Conservation (phyloP, 2,888 invertebrate species). For the Nematopogon swammerdamellus region DNA sequence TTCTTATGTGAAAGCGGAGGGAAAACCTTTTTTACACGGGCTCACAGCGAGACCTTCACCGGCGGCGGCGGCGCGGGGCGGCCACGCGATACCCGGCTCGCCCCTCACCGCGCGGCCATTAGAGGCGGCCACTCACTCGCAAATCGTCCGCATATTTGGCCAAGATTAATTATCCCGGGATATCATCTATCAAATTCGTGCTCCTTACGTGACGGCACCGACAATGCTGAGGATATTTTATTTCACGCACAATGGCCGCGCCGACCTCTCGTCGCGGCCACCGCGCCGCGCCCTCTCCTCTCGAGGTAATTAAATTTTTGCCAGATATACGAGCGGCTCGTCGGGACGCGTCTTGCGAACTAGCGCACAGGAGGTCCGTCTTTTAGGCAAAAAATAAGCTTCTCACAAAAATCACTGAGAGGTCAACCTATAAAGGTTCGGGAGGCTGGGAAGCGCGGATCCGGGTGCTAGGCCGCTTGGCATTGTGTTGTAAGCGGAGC, state of each 20-base stretch:
- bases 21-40: background rate
- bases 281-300: no score
- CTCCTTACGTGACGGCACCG: background rate
- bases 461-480: no score
- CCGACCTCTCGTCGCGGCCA: background rate
- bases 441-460: no score
- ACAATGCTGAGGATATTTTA: background rate
- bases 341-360: background rate
- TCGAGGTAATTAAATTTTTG: background rate
- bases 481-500: no score
- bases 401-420: no score
- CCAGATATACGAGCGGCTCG: background rate
- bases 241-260: background rate
- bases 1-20: background rate
- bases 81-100: slow-evolving; percentile 48
- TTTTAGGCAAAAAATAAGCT: no score
- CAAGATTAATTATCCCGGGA: slow-evolving; percentile 47
- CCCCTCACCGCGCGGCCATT: slow-evolving; percentile 50
- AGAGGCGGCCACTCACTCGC: slow-evolving; percentile 49
- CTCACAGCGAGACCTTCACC: slow-evolving; percentile 15
- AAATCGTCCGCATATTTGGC: slow-evolving; percentile 47
- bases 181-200: slow-evolving; percentile 38
- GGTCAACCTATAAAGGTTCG: no score
- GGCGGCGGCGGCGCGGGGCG: slow-evolving; percentile 27
- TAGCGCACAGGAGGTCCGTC: background rate